Conservation (phyloP, 2,113 vertebrate genomes). For the Hydrolagus affinis region DNA sequence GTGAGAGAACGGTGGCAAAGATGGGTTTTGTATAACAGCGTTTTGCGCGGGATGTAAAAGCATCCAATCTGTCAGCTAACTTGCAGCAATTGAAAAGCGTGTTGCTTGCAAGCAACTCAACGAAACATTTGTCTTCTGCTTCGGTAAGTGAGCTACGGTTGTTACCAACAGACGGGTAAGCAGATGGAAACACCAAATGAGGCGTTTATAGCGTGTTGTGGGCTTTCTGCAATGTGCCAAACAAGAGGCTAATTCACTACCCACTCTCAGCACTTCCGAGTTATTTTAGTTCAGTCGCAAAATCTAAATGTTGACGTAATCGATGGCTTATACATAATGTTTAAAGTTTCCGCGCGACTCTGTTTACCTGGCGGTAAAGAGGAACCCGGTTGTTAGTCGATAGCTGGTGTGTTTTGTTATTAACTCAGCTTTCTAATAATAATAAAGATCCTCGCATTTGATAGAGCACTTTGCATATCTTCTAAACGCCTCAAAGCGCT, state of each 20-base stretch:
- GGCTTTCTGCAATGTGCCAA: slow-evolving; percentile 7
- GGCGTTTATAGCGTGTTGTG: slow-evolving; percentile 1
- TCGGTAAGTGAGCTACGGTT: not conserved
- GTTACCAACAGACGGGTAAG: slow-evolving; percentile 16
- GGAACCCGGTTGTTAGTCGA: no score
- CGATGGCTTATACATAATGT: not conserved
- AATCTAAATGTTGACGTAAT: not conserved
- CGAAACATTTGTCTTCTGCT: not conserved
- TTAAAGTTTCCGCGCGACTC: no score
- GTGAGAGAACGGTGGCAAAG: no score
- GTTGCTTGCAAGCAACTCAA: not conserved
- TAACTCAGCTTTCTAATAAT: no score
- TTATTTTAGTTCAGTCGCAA: not conserved
- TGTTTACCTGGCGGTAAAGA: no score
- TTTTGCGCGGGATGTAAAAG: no score
- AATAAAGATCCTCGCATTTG: no score
- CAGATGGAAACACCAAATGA: slow-evolving; percentile 20
- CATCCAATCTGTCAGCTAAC: not conserved
- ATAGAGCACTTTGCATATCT: no score
- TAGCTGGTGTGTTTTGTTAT: no score
- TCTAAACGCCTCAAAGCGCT: no score
- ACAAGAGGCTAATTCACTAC: not conserved
- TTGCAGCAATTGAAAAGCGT: not conserved
- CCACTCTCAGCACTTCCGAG: not conserved
- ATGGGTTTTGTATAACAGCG: no score